These are phyloP conservation scores for Sarcophaga subvicina DNA, from an alignment of 2,888 invertebrate species.

Conservation along the genomic window DNA sequence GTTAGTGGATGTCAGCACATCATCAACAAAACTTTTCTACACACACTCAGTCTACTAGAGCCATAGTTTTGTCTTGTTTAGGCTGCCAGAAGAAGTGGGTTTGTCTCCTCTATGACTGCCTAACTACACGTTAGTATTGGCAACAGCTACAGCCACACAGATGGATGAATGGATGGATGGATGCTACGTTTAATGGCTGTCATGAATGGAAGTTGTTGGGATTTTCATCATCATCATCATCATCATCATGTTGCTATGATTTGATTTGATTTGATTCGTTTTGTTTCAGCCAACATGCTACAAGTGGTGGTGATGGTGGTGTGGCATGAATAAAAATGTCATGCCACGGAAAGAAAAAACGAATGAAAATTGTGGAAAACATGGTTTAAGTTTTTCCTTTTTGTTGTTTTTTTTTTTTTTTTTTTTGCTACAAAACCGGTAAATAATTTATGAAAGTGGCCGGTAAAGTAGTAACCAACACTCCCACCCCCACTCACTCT, in stretches of 20 bases:
- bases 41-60: not conserved
- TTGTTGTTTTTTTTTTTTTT: not conserved
- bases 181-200: not conserved
- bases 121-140: not conserved
- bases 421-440: not conserved
- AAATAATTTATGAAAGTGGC: too few relatives aligned
- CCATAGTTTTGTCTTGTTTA: not conserved
- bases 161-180: not conserved
- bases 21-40: conserved; percentile 41
- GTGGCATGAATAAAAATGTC: not conserved
- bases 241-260: not conserved
- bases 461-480: too few relatives aligned
- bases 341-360: not conserved
- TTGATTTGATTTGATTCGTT: not conserved
- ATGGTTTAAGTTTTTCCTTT: not conserved
- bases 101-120: not conserved
- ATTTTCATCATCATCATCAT: not conserved
- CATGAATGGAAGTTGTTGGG: conserved; percentile 45
- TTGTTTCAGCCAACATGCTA: not conserved
- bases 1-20: conserved; percentile 63
- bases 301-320: not conserved
- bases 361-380: not conserved
- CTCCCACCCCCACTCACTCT: too few relatives aligned
- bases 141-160: not conserved
- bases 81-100: not conserved